Evolutionary conservation across 2,797 vertebrate genomes (phyloP).

Genomic region (Hemitrygon akajei): DNA sequence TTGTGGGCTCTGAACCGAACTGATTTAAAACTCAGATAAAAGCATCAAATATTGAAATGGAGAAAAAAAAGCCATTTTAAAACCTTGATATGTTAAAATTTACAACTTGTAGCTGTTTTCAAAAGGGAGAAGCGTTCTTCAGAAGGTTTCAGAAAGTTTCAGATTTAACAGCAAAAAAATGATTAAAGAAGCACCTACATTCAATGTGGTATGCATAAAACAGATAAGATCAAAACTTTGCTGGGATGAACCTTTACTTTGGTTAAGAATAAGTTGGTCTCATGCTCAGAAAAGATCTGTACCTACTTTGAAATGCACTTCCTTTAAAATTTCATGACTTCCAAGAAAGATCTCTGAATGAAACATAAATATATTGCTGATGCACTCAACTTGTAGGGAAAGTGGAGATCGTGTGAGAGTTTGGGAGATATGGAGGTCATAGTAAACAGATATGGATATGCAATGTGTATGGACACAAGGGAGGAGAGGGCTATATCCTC

Average conservation of each 20-base stretch:
- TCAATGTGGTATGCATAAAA: not conserved
- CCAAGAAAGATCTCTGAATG: not conserved
- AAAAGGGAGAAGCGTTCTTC: not conserved
- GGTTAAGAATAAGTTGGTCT: conserved; percentile 8
- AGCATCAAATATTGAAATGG: not conserved
- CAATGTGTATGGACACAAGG: not conserved
- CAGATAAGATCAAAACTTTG: conserved; percentile 30
- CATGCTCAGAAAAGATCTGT: not conserved
- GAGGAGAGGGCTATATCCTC: not conserved
- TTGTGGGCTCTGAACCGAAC: too few species aligned
- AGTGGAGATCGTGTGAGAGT: not conserved
- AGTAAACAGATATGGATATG: not conserved
- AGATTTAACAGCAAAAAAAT: not conserved
- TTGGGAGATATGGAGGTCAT: too few species aligned
- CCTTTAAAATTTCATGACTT: conserved; percentile 6
- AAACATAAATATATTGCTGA: conserved; percentile 8
- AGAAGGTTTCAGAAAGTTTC: not conserved
- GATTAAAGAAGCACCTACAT: not conserved
- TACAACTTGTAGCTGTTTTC: not conserved
- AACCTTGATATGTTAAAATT: not conserved
- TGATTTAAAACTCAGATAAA: not conserved
- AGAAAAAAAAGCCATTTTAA: not conserved
- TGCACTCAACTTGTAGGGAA: not conserved
- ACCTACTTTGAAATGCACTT: conserved; percentile 21
- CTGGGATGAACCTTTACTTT: conserved; percentile 29